Conservation (phyloP, 2,113 vertebrate species). For the Forbesichthys agassizii region DNA sequence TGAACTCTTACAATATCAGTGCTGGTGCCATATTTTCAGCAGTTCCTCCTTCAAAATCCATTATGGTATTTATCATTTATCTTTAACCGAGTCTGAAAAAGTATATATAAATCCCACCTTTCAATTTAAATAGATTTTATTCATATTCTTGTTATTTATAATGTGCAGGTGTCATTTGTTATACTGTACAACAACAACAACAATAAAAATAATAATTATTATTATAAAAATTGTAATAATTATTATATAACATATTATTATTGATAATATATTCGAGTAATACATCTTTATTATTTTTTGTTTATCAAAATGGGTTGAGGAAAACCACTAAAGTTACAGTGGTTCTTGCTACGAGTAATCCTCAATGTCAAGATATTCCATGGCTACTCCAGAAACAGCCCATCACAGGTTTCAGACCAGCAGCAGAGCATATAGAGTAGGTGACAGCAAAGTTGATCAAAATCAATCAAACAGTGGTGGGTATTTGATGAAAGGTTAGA, state of each 20-base stretch:
- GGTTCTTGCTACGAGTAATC: background rate
- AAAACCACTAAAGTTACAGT: background rate
- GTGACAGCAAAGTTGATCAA: background rate
- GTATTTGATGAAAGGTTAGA: slow-evolving; percentile 6
- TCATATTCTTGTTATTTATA: too few species aligned
- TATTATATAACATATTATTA: background rate
- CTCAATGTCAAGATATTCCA: background rate
- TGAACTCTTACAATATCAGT: background rate
- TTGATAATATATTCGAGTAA: background rate
- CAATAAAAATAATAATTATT: too few species aligned
- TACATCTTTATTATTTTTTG: background rate
- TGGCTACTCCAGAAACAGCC: background rate
- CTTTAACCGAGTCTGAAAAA: background rate
- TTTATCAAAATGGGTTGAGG: background rate
- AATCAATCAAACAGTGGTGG: background rate
- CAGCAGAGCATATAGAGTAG: background rate
- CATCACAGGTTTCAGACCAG: background rate
- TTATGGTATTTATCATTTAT: background rate
- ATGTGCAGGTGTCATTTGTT: too few species aligned
- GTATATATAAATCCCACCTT: too few species aligned
- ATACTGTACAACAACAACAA: too few species aligned
- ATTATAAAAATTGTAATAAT: background rate
- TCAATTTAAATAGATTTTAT: too few species aligned
- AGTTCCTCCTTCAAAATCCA: background rate
- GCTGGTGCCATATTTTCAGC: too few species aligned